Evolutionary conservation across 2,888 invertebrate species (phyloP), one percentile per base, ranked within the genome.

Genomic region (Nomada goodeniana): DNA sequence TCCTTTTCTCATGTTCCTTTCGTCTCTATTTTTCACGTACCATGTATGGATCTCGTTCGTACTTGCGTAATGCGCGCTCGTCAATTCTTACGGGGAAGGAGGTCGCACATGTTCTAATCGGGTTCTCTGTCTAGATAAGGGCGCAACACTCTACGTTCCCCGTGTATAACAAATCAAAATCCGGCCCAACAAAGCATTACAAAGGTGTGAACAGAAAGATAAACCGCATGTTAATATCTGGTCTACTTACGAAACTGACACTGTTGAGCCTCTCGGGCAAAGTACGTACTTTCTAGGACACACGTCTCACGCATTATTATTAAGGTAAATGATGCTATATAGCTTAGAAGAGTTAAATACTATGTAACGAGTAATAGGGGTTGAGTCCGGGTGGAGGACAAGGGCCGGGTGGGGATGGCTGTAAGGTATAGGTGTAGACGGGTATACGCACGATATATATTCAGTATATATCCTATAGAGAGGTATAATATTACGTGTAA

Each of bases 231-330:
- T 92, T 92, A 92, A 92, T 87, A 89, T 91, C 91, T 92, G 90
- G 89, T 93, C 93, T 93, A 93, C 93, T 93, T 93, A 93, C 93
- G 93, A 93, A 93, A 93, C 90, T 92, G 93, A 93, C 91, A 92
- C 91, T 92, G 93, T 93, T 92, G 92, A 90, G 92, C 92, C 92
- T 91, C 91, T 91, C 90, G 91, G 92, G 93, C 93, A 92, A 92
- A 93, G 91, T 92, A 93, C 91, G 92, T 92, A 93, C 91, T 93
- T 91, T 93, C 93, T 93, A 93, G 92, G 92, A 92, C 93, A 93
- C 92, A 93, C 92, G 92, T 92, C 92, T 93, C 92, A 93, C 93
- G 91, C 91, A 92, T 93, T 93, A 92, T 92, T 92, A 92, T 92
- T 91, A 91, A 93, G 91, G 89, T 92, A 86, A 57, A 92, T 89